A percentile compares a stretch with the other conserved stretches of the same genome.
These are phyloP conservation scores for Girardinichthys multiradiatus DNA, from an alignment of 2,113 vertebrate species.

Conservation along the genomic window DNA sequence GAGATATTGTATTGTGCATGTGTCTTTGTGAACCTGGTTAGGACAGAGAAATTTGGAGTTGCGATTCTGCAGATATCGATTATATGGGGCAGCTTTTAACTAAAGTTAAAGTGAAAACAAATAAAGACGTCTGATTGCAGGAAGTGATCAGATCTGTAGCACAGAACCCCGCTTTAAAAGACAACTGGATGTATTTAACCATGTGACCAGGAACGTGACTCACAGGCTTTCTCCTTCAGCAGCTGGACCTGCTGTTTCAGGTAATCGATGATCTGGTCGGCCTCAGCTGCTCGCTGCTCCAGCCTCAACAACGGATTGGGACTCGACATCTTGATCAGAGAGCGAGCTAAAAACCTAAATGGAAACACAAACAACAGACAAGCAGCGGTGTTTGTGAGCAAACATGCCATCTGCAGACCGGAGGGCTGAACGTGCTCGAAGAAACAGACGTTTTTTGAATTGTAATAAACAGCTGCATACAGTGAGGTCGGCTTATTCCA, in stretches of 20 bases:
- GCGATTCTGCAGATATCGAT: no score
- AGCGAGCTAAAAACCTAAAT: conserved; percentile 84
- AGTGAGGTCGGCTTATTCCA: neutral
- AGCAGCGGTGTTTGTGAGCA: neutral
- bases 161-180: no score
- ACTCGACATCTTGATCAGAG: conserved; percentile 89
- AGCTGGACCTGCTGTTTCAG: conserved; percentile 96
- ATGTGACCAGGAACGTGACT: conserved; percentile 49
- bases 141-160: no score
- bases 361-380: conserved; percentile 6
- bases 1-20: no score
- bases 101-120: no score
- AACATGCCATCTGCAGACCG: neutral
- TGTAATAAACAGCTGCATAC: neutral
- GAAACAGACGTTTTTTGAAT: neutral
- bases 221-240: conserved; percentile 97
- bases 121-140: no score
- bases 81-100: no score
- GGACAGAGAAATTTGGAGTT: no score
- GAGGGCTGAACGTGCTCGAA: neutral
- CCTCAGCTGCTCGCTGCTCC: conserved; percentile 93
- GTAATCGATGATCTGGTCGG: conserved; percentile 95
- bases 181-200: no score
- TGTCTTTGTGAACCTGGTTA: neutral
- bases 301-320: conserved; percentile 87